Conservation (phyloP, 2,113 vertebrate species). For the Syngnathoides biaculeatus region DNA sequence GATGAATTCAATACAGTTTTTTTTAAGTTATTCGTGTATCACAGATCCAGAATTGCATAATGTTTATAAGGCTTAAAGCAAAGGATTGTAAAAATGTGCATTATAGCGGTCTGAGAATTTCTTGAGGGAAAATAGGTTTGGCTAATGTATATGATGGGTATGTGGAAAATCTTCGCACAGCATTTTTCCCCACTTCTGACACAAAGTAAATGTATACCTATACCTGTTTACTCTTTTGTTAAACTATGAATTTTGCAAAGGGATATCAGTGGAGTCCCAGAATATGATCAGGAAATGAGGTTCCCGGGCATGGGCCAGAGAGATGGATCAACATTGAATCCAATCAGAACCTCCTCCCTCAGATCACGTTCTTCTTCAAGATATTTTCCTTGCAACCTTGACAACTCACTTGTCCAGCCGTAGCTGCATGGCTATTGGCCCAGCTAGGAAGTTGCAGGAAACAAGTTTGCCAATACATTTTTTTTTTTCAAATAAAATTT, state of each 20-base stretch:
- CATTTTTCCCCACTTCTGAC: not conserved
- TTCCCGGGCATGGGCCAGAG: not conserved
- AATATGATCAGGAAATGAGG: not conserved
- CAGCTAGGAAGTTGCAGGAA: slow-evolving; percentile 4
- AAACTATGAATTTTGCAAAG: not conserved
- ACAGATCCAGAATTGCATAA: not conserved
- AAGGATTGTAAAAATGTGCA: not conserved
- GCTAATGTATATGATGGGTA: not conserved
- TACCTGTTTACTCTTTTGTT: not conserved
- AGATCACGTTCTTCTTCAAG: slow-evolving; percentile 13
- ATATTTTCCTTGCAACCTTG: slow-evolving; percentile 36
- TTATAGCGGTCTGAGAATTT: not conserved
- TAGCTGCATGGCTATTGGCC: slow-evolving; percentile 15
- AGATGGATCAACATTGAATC: slow-evolving; percentile 15
- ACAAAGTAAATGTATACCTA: not conserved
- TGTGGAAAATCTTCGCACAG: not conserved
- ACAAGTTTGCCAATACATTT: slow-evolving; percentile 8
- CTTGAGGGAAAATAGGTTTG: not conserved
- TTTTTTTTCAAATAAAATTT: not conserved
- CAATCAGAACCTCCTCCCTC: slow-evolving; percentile 13
- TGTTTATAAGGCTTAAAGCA: not conserved
- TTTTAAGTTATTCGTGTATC: not conserved
- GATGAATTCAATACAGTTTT: not conserved
- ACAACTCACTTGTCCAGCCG: slow-evolving; percentile 26
- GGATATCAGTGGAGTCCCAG: not conserved